A percentile compares a stretch with the other conserved stretches of the same genome.
These are phyloP conservation scores for Zootermopsis nevadensis DNA, from an alignment of 2,888 invertebrate species.

Conservation along the genomic window DNA sequence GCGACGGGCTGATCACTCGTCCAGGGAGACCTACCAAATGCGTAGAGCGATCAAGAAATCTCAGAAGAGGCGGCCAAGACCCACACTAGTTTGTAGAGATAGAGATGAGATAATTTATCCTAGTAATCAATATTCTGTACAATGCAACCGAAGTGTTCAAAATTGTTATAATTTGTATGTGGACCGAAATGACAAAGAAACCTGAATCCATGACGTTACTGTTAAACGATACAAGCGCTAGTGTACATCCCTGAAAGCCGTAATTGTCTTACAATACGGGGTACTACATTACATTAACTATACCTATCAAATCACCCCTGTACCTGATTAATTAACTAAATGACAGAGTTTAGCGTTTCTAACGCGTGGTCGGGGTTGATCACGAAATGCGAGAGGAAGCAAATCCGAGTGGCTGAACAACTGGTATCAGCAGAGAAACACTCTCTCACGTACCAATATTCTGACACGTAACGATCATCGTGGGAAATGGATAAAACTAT, in stretches of 20 bases:
- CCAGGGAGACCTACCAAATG: too few relatives aligned
- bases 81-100: too few relatives aligned
- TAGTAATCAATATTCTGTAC: too few relatives aligned
- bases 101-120: too few relatives aligned
- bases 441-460: not conserved
- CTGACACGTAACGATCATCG: not conserved
- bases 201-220: too few relatives aligned
- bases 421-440: not conserved
- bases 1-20: too few relatives aligned
- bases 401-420: conserved; percentile 34
- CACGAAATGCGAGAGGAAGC: not conserved
- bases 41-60: too few relatives aligned
- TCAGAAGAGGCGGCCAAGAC: too few relatives aligned
- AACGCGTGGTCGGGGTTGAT: not conserved
- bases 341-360: conserved; percentile 37
- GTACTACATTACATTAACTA: conserved; percentile 24
- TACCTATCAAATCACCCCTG: conserved; percentile 35
- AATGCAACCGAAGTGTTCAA: too few relatives aligned
- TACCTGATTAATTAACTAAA: conserved; percentile 42
- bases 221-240: not conserved
- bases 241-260: conserved; percentile 23
- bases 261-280: conserved; percentile 29
- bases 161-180: too few relatives aligned
- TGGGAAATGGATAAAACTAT: not conserved
- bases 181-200: too few relatives aligned